Evolutionary conservation across 2,113 vertebrate genomes (phyloP), one percentile per base, ranked within the genome.

Genomic region (Oncorhynchus keta): DNA sequence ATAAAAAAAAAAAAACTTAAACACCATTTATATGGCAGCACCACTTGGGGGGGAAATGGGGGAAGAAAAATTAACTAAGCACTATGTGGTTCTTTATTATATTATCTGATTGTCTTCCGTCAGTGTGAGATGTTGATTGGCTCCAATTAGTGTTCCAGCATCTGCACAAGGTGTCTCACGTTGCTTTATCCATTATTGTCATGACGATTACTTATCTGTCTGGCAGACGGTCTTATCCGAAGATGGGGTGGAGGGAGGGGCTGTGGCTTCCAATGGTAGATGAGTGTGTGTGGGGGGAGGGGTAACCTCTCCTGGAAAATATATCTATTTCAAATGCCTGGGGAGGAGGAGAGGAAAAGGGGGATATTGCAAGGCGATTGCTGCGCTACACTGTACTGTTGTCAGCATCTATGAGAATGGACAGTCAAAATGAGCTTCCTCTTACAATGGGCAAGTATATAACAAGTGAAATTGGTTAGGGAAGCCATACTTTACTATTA

Each of bases 91-190:
- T 39, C 1, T 39, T 39, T 39, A 39, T 9, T 2, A 39, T 7
- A 39, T 39, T 9, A 39, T 39, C 7, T 39, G 73, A 80, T 89
- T 84, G 79, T 55, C 61, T 8, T 6, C 48, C 74, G 67, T 76
- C 48, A 49, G 14, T 66, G 82, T 84, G 80, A 86, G 88, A 88
- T 83, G 82, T 77, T 13, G 35, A 87, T 89, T 90, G 81, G 69
- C 87, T 83, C 81, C 78, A 91, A 86, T 91, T 90, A 89, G 81
- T 39, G 80, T 24, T 8, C 71, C 81, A 79, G 84, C 67, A 81
- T 81, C 83, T 72, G 81, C 55, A 73, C 79, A 79, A 78, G 83
- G 79, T 45, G 81, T 77, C 78, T 70, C 73, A 83, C 51, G 22
- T 16, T 22, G 22, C 57, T 8, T 45, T 35, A 20, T 55, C 68